Evolutionary conservation across 2,888 invertebrate genomes (phyloP).

Genomic region (Eupithecia pulchellata): DNA sequence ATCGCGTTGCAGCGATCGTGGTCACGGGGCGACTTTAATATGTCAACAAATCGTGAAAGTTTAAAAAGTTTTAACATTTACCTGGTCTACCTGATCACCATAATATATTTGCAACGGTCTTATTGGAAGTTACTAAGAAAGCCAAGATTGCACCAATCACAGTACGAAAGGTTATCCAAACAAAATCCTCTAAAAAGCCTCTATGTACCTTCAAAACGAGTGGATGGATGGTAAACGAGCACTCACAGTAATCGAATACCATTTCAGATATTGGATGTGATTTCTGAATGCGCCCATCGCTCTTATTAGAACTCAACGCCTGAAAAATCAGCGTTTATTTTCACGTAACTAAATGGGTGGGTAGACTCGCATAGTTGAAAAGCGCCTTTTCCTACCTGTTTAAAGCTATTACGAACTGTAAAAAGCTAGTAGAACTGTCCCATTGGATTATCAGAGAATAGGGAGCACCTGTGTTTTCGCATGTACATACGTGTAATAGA

Average conservation of each 20-base stretch:
- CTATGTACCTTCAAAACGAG: slow-evolving; percentile 43
- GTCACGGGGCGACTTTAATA: too few species aligned
- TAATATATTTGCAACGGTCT: not conserved
- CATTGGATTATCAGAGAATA: not conserved
- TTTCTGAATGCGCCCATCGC: slow-evolving; percentile 49
- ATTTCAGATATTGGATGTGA: slow-evolving; percentile 60
- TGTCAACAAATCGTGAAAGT: too few species aligned
- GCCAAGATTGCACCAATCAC: not conserved
- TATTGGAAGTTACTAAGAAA: not conserved
- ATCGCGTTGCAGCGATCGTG: too few species aligned
- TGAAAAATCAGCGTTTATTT: slow-evolving; percentile 29
- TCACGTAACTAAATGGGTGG: not conserved
- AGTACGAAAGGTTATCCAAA: not conserved
- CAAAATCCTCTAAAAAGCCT: slow-evolving; percentile 10
- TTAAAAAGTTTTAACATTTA: not conserved
- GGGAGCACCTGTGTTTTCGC: too few species aligned
- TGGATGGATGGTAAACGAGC: slow-evolving; percentile 53
- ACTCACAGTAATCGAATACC: slow-evolving; percentile 61
- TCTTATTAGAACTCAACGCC: slow-evolving; percentile 47
- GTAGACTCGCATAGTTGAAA: not conserved
- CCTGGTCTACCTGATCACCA: not conserved
- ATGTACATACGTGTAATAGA: too few species aligned
- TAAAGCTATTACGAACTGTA: not conserved
- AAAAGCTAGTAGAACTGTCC: too few species aligned
- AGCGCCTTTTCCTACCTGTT: not conserved